These are phyloP conservation scores for Holacanthus passer DNA, from an alignment of 2,113 vertebrate species.

Conservation along the genomic window DNA sequence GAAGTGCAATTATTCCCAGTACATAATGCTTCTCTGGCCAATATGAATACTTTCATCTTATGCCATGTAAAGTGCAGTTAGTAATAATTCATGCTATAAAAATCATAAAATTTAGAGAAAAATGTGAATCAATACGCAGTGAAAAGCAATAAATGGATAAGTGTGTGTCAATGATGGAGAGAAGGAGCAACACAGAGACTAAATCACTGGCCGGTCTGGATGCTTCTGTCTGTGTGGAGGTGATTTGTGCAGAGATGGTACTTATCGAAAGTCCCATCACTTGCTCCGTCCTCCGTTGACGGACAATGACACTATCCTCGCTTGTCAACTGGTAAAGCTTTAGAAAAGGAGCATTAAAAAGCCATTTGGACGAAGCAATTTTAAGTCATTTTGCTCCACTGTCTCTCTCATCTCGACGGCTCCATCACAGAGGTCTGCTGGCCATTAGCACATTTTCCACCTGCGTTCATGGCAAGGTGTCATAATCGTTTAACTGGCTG, in stretches of 20 bases:
- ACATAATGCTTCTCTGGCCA: background rate
- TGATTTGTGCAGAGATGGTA: background rate
- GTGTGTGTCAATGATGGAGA: background rate
- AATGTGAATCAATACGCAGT: background rate
- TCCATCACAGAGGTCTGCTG: conserved; percentile 27
- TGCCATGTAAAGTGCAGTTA: background rate
- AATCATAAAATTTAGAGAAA: background rate
- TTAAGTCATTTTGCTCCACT: conserved; percentile 39
- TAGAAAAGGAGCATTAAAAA: conserved; percentile 52
- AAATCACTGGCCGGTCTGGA: background rate
- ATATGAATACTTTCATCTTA: background rate
- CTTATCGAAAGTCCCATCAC: background rate
- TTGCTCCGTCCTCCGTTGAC: background rate
- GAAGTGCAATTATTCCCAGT: background rate
- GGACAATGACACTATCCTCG: conserved; percentile 19
- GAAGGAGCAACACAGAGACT: background rate
- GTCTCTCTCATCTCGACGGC: conserved; percentile 15
- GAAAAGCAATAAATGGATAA: conserved; percentile 4
- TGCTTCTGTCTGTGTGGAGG: background rate
- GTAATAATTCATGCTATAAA: background rate
- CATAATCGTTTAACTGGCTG: conserved; percentile 36
- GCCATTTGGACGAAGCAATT: conserved; percentile 45
- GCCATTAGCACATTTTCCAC: conserved; percentile 44
- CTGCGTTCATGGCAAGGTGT: conserved; percentile 39
- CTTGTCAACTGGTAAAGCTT: conserved; percentile 28